Evolutionary conservation across 1,140 invertebrate species (phyloP).

Genomic region (Aphelenchoides besseyi): DNA sequence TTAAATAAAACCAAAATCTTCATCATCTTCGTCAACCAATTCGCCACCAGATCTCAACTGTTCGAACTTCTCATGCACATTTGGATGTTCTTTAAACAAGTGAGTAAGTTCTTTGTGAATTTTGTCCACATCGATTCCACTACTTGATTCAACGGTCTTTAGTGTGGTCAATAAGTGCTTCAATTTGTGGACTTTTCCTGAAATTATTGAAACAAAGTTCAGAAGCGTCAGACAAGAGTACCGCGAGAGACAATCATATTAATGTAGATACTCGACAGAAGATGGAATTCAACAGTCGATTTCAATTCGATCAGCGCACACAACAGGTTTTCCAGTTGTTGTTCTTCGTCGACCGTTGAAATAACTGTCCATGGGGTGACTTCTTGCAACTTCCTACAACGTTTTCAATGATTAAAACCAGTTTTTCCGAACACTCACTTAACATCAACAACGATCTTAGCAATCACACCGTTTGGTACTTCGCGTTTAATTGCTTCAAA

Average conservation of each 20-base stretch:
- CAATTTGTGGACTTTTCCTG: neutral
- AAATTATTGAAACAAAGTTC: neutral
- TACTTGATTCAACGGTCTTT: neutral
- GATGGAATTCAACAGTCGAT: neutral
- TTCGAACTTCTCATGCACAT: neutral
- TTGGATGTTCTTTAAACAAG: neutral
- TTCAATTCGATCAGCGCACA: neutral
- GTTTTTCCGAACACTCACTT: no score
- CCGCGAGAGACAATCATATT: neutral
- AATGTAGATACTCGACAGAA: neutral
- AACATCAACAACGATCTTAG: neutral
- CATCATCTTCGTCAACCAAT: neutral
- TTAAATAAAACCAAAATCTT: neutral
- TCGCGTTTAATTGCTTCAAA: neutral
- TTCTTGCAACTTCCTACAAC: no score
- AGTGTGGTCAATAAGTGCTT: neutral
- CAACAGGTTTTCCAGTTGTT: neutral
- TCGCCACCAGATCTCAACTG: neutral
- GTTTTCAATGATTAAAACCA: no score
- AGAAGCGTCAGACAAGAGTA: neutral
- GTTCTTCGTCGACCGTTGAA: slow-evolving; percentile 7
- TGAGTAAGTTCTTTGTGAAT: neutral
- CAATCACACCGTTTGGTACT: neutral
- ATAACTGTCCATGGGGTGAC: neutral
- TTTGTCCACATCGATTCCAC: neutral